phyloP scores from a whole-genome alignment of 2,888 invertebrate species.

The Spicauda simplicius region DNA sequence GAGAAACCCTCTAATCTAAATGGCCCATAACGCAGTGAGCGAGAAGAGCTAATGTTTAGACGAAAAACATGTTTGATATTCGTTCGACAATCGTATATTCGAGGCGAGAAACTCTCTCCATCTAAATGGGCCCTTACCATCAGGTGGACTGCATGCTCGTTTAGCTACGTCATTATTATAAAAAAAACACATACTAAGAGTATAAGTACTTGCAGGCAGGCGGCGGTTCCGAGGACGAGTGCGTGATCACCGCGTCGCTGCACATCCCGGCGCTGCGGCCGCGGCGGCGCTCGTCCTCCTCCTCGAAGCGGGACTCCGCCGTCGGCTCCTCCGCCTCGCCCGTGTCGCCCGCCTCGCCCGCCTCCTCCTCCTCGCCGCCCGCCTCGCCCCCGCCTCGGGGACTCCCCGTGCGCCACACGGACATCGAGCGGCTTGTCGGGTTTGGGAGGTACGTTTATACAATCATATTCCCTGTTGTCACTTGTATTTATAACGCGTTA shows the following conservation, averaged over 20 bases:
- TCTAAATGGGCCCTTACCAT: too few species aligned
- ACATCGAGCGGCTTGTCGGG: constrained; percentile 67
- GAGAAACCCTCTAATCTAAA: too few species aligned
- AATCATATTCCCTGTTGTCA: neutral
- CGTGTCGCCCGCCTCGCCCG: constrained; percentile 53
- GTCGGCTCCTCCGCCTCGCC: constrained; percentile 83
- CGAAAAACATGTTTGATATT: too few species aligned
- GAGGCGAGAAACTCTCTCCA: too few species aligned
- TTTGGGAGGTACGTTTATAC: constrained; percentile 58
- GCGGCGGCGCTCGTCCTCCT: constrained; percentile 70
- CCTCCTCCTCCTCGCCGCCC: constrained; percentile 61
- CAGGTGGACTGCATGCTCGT: too few species aligned
- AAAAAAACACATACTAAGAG: too few species aligned
- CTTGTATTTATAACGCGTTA: too few species aligned
- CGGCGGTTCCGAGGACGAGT: constrained; percentile 86
- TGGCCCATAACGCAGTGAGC: too few species aligned
- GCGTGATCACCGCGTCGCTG: constrained; percentile 91
- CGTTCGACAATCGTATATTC: too few species aligned
- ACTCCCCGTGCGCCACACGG: constrained; percentile 68
- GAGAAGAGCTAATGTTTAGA: too few species aligned
- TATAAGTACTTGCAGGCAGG: constrained; percentile 83
- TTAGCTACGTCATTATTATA: too few species aligned
- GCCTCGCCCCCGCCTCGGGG: constrained; percentile 80
- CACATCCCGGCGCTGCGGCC: constrained; percentile 89
- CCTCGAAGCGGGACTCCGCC: constrained; percentile 83